Evolutionary conservation across 2,888 invertebrate species (phyloP).

Genomic region (Noctuana brunneofusca): DNA sequence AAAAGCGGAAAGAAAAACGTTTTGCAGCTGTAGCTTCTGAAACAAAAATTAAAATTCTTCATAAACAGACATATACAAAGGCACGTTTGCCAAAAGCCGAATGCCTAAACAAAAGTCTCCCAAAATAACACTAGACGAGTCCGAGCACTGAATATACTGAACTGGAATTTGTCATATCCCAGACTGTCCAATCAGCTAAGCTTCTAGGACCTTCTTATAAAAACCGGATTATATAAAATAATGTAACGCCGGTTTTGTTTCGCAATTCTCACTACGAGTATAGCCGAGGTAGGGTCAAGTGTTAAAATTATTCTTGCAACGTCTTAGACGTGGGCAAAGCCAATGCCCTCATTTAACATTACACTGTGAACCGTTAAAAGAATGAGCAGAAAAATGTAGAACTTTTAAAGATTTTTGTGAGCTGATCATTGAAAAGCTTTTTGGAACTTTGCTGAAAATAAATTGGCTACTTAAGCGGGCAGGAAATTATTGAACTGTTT

Average conservation of each 20-base stretch:
- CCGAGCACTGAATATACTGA: background rate
- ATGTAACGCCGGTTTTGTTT: slow-evolving; percentile 8
- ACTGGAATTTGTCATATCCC: too few species aligned
- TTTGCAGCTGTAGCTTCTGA: background rate
- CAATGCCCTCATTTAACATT: slow-evolving; percentile 51
- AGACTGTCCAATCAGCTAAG: too few species aligned
- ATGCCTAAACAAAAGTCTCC: background rate
- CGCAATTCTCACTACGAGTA: background rate
- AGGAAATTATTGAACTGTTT: background rate
- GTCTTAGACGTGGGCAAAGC: slow-evolving; percentile 27
- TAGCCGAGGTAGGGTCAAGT: slow-evolving; percentile 15
- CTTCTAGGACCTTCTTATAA: too few species aligned
- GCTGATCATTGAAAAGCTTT: too few species aligned
- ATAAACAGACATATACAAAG: background rate
- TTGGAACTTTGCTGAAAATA: too few species aligned
- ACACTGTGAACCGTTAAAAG: background rate
- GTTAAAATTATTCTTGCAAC: slow-evolving; percentile 18
- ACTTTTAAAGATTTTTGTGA: too few species aligned
- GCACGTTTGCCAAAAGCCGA: background rate
- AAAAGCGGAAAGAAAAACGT: too few species aligned
- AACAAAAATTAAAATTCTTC: background rate
- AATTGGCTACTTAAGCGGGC: background rate
- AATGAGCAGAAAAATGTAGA: background rate
- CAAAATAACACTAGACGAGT: background rate
- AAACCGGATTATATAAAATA: background rate